These are phyloP conservation scores for Halyomorpha halys DNA, from an alignment of 1,140 invertebrate species.

Conservation along the genomic window DNA sequence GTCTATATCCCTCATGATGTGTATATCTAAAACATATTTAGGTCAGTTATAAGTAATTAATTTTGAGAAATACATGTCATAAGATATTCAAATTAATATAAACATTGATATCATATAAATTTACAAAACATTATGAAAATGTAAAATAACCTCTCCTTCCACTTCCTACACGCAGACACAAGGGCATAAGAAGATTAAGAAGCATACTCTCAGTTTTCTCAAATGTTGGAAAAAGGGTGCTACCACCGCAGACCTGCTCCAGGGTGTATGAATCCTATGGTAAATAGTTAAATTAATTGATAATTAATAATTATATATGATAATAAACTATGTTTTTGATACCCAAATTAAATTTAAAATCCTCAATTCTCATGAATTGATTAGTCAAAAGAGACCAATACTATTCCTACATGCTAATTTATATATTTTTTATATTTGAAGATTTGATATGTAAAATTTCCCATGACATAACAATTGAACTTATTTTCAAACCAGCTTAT, in stretches of 20 bases:
- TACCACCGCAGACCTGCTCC: conserved; percentile 83
- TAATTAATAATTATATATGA: too few relatives aligned
- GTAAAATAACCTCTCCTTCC: conserved; percentile 66
- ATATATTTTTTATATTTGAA: too few relatives aligned
- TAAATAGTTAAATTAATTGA: conserved; percentile 1
- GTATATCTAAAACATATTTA: conserved; percentile 57
- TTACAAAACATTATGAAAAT: too few relatives aligned
- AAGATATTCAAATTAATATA: too few relatives aligned
- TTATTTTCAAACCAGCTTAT: too few relatives aligned
- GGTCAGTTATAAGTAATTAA: background rate
- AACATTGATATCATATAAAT: too few relatives aligned
- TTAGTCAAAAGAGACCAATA: too few relatives aligned
- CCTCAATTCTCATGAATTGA: too few relatives aligned
- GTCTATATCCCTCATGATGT: conserved; percentile 76
- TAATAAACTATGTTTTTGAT: background rate
- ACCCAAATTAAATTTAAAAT: background rate
- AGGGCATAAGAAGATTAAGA: conserved; percentile 89
- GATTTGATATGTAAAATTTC: too few relatives aligned
- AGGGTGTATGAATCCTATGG: conserved; percentile 77
- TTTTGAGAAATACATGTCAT: too few relatives aligned
- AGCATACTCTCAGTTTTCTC: conserved; percentile 91
- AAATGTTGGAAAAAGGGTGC: conserved; percentile 71
- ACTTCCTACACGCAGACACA: conserved; percentile 86
- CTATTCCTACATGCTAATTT: background rate
- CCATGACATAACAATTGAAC: too few relatives aligned